Evolutionary conservation across 2,797 vertebrate species (phyloP), one percentile per base, ranked within the genome.

Genomic region (Anas georgica): DNA sequence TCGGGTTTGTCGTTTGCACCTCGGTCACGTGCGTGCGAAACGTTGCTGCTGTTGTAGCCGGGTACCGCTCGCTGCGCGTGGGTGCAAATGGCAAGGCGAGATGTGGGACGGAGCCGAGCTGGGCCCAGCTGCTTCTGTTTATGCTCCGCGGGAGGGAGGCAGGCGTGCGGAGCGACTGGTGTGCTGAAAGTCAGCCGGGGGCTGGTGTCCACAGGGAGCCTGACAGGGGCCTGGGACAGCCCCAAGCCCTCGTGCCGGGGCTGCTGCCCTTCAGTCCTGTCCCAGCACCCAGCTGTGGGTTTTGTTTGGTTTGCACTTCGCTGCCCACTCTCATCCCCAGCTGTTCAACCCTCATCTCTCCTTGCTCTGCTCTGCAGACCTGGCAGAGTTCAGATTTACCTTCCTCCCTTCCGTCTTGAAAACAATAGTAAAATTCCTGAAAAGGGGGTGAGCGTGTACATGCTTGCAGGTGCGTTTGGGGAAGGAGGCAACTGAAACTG

Each of bases 31-130:
- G 93, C 10, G 79, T 58, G 86, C 83, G 50, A 86, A 94, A 91
- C 84, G 31, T 84, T 76, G 86, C 92, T 3, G 92, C 88, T 92
- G 88, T 62, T 58, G 93, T 23, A 41, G 93, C 83, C 78, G 90
- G 93, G 88, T 88, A 91, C 79, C 10, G 68, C 86, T 85, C 5
- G 9, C 87, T 84, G 88, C 5, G 96, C 83, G 94, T 91, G 95
- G 92, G 95, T 92, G 93, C 91, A 90, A 87, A 86, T 68, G 92
- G 92, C 87, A 85, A 93, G 83, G 91, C 80, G 70, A 92, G 80
- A 81, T 91, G 94, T 92, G 94, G 96, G 96, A 83, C 92, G 91
- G 91, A 90, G 80, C 77, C 10, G 94, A 95, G 91, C 95, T 86
- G 70, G 93, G 94, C 92, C 72, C 91, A 84, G 90, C 74, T 74